Percentiles rank a stretch among this genome's conserved stretches.
phyloP scores from a whole-genome alignment of 2,113 vertebrate species.

The Origma solitaria region DNA sequence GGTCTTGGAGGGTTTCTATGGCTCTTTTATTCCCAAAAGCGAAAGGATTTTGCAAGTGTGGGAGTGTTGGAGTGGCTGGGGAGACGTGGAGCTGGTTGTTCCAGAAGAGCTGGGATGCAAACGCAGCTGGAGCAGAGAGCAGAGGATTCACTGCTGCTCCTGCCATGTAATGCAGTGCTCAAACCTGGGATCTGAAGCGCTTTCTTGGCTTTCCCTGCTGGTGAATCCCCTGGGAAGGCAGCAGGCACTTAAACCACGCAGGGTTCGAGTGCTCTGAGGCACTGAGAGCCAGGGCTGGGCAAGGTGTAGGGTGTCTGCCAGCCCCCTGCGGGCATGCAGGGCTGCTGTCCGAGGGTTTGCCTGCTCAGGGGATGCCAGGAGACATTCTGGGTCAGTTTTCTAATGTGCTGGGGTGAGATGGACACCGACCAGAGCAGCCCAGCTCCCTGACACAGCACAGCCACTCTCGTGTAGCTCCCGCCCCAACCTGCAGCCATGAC shows the following conservation, averaged over 20 bases:
- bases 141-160: background rate
- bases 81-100: background rate
- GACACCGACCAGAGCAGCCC: background rate
- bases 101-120: background rate
- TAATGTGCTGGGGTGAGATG: background rate
- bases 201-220: background rate
- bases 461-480: accelerated
- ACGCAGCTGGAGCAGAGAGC: background rate
- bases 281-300: background rate
- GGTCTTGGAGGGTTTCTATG: background rate
- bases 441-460: background rate
- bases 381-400: background rate
- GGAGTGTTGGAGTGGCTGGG: background rate
- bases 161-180: background rate
- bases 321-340: accelerated
- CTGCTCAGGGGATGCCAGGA: accelerated
- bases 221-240: background rate
- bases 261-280: accelerated
- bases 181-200: background rate
- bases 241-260: background rate
- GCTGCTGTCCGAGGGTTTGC: accelerated
- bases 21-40: background rate
- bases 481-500: background rate
- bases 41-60: background rate
- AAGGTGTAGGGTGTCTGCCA: background rate